phyloP scores from a whole-genome alignment of 2,888 invertebrate species.

The Lochmaea capreae region DNA sequence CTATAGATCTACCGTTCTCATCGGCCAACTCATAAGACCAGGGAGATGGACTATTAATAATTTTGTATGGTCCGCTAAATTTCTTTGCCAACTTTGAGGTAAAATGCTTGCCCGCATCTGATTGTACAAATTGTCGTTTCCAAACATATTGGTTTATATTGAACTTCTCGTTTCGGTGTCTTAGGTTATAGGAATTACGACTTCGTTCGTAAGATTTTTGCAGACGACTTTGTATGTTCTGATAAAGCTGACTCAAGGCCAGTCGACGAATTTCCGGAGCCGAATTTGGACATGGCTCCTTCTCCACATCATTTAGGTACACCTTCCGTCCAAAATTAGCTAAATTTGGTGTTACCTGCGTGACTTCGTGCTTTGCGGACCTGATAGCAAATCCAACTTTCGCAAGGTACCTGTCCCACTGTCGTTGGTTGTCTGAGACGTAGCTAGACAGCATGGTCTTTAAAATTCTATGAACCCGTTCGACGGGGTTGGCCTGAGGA shows the following conservation, averaged over 20 bases:
- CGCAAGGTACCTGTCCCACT: not conserved
- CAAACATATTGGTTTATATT: too few relatives aligned
- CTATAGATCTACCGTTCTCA: not conserved
- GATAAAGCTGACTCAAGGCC: too few relatives aligned
- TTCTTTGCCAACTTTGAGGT: constrained; percentile 6
- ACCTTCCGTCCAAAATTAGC: not conserved
- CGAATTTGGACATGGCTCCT: too few relatives aligned
- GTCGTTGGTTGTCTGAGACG: not conserved
- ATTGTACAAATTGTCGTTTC: too few relatives aligned
- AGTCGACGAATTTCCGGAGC: too few relatives aligned
- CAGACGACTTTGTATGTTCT: too few relatives aligned
- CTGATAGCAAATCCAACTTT: not conserved
- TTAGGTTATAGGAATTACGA: too few relatives aligned
- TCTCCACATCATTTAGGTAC: not conserved
- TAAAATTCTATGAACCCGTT: constrained; percentile 53
- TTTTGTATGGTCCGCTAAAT: constrained; percentile 13
- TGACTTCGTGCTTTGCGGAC: too few relatives aligned
- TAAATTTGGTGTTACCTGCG: too few relatives aligned
- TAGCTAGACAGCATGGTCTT: not conserved
- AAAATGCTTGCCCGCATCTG: not conserved
- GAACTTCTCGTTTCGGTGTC: too few relatives aligned
- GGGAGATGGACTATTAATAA: not conserved
- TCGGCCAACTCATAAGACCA: constrained; percentile 15
- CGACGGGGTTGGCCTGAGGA: constrained; percentile 56
- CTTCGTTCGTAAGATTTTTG: too few relatives aligned